Evolutionary conservation across 2,113 vertebrate species (phyloP), one percentile per base, ranked within the genome.

Genomic region (Nothoprocta pentlandii): DNA sequence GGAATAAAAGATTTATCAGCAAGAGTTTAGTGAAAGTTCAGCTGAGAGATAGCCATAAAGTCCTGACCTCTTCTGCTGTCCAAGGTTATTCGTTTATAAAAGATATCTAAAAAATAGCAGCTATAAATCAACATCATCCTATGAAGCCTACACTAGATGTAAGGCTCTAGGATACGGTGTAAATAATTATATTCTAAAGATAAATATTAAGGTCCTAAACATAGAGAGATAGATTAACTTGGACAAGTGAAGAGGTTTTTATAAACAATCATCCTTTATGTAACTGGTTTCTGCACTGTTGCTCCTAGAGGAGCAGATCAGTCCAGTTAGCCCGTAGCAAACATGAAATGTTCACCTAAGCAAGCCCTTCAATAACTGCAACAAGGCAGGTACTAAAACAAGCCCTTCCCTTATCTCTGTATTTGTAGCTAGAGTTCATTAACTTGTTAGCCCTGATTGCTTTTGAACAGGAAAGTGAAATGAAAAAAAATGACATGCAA

Each of bases 371-470:
- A 7, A 10, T 97, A 97, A 96, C 96, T 97, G 96, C 91, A 92
- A 94, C 89, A 90, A 94, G 96, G 90, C 87, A 94, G 83, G 66
- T 71, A 80, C 70, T 94, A 94, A 97, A 85, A 88, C 90, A 34
- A 78, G 89, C 89, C 94, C 23, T 15, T 77, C 63, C 70, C 70
- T 97, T 97, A 87, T 96, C 95, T 96, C 30, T 74, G 93, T 73
- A 87, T 94, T 94, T 96, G 93, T 96, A 93, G 94, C 96, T 93
- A 76, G 84, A 97, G 95, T 94, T 97, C 96, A 97, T 98, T 98
- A 98, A 96, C 91, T 95, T 97, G 96, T 97, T 97, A 97, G 93
- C 68, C 66, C 78, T 42, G 17, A 69, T 97, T 97, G 87, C 76
- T 97, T 95, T 53, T 66, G 80, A 97, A 96, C 83, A 88, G 83